Evolutionary conservation across 2,888 invertebrate genomes (phyloP), one percentile per base, ranked within the genome.

Genomic region (Gymnocheta viridis): DNA sequence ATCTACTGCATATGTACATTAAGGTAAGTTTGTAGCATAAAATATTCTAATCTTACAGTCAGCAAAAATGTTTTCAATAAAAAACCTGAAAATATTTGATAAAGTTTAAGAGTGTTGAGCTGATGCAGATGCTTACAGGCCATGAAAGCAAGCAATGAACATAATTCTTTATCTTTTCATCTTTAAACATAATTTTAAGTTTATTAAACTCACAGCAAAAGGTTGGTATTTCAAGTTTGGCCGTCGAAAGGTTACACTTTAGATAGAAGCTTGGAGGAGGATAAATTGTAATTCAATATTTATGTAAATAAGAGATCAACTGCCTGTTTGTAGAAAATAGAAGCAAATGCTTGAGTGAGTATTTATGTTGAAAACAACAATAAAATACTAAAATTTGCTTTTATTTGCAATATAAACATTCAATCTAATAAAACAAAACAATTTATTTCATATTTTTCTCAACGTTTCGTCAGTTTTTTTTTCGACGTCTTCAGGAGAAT

Each of bases 31-130:
- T 64, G 9, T 64, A n/a, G n/a, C n/a, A n/a, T 27, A 14, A 51
- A 64, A 41, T 38, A 9, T 41, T 64, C 32, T 32, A 41, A 10
- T 27, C 67, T 19, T 49, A 67, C 24, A 47, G 58, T 58, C n/a
- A 44, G 17, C 4, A 66, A 66, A 64, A 76, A 66, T 56, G 14
- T 47, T 58, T 32, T 27, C 58, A 58, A 38, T 58, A 58, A 77
- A 47, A 47, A 58, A 24, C 14, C 14, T 47, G 35, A n/a, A 67
- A 35, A 58, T 27, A 49, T 0, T n/a, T 32, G 14, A 54, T 19
- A 66, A 66, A 66, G 19, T 1, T 19, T 22, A 60, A 17, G 38
- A n/a, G 22, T 60, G 47, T 49, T n/a, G 22, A 60, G n/a, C 19
- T 35, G 2, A 10, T 24, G 19, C 47, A 73, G 54, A 44, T 29